Percentiles rank a stretch among this genome's conserved stretches.
phyloP scores from a whole-genome alignment of 2,797 vertebrate genomes.

The Pitangus sulphuratus region DNA sequence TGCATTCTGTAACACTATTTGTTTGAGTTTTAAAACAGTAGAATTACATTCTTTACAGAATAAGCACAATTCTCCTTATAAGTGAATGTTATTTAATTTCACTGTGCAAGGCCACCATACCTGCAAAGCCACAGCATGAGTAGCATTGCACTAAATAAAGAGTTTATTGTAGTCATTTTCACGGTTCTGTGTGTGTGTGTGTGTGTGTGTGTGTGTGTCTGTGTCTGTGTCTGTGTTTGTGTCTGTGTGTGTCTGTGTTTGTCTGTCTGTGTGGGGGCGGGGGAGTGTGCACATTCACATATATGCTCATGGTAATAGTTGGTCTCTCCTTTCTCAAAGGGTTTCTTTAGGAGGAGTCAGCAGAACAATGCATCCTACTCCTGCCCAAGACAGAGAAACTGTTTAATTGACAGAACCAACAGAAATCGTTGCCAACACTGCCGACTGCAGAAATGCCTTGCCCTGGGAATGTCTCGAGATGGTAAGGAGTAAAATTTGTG shows the following conservation, averaged over 20 bases:
- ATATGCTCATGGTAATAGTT: neutral
- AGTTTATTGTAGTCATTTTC: neutral
- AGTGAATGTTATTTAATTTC: neutral
- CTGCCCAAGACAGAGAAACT: conserved; percentile 98
- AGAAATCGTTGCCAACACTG: conserved; percentile 99
- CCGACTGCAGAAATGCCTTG: conserved; percentile 98
- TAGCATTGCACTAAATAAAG: neutral
- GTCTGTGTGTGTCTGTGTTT: neutral
- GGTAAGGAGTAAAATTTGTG: conserved; percentile 82
- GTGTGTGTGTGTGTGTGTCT: neutral
- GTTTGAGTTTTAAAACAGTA: neutral
- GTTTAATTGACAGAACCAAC: conserved; percentile 99
- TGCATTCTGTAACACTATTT: neutral
- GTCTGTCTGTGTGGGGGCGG: neutral
- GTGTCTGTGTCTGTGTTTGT: neutral
- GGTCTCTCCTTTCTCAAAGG: conserved; percentile 76
- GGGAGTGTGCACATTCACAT: accelerated
- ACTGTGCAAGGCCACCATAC: neutral
- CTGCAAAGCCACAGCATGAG: neutral
- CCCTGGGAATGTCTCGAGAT: conserved; percentile 99
- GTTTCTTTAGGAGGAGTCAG: conserved; percentile 98
- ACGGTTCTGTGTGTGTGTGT: neutral
- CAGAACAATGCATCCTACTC: conserved; percentile 99
- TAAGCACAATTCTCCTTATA: neutral
- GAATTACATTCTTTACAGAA: neutral